phyloP scores from a whole-genome alignment of 2,113 vertebrate genomes.

The Myrmecophaga tridactyla region DNA sequence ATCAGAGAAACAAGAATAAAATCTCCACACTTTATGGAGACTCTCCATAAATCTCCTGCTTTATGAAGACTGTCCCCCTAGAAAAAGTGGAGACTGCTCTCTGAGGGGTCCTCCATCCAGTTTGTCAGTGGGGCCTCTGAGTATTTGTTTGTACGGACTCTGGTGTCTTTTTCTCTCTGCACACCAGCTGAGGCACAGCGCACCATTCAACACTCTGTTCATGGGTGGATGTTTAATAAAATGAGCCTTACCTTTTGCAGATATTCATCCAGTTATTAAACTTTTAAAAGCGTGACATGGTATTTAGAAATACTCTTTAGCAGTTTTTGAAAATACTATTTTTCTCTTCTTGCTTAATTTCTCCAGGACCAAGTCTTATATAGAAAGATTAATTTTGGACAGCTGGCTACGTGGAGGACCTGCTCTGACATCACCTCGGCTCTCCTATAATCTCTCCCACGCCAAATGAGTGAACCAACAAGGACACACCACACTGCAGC shows the following conservation, averaged over 20 bases:
- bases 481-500: not conserved
- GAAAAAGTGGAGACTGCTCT: not conserved
- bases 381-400: not conserved
- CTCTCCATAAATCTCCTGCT: too few relatives aligned
- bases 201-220: too few relatives aligned
- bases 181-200: too few relatives aligned
- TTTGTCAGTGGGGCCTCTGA: fast-evolving
- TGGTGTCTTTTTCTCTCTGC: too few relatives aligned
- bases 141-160: not conserved
- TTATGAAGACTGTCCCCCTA: not conserved
- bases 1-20: not conserved
- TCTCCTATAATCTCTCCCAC: not conserved
- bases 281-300: not conserved
- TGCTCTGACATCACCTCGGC: not conserved
- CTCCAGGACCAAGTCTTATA: not conserved
- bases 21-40: not conserved
- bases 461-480: not conserved
- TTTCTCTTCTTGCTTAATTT: not conserved
- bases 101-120: fast-evolving
- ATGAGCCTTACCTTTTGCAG: not conserved
- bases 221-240: not conserved
- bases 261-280: not conserved
- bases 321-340: not conserved
- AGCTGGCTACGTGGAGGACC: not conserved
- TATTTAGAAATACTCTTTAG: not conserved